Evolutionary conservation across 2,888 invertebrate genomes (phyloP).

Genomic region (Torymus tubicola): DNA sequence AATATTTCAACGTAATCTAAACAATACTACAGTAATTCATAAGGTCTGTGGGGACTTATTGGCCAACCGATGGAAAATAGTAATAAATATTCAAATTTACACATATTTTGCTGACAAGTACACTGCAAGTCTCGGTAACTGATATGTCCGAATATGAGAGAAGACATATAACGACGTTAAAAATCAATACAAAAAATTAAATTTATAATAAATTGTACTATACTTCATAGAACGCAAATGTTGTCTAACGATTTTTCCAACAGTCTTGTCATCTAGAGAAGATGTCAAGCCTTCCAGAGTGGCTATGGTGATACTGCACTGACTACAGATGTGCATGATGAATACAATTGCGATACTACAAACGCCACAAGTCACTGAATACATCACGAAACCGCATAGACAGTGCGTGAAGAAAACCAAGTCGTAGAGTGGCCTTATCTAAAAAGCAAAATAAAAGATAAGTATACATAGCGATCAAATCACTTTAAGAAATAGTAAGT

Average conservation of each 20-base stretch:
- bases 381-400: constrained; percentile 62
- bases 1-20: no score
- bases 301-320: constrained; percentile 35
- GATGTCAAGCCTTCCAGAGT: constrained; percentile 57
- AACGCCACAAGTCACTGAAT: constrained; percentile 60
- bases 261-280: constrained; percentile 16
- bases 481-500: background rate
- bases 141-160: no score
- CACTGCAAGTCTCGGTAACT: no score
- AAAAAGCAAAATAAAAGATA: constrained; percentile 22
- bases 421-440: constrained; percentile 63
- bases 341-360: constrained; percentile 64
- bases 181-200: no score
- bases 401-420: constrained; percentile 63
- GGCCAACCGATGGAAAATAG: no score
- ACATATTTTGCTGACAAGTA: no score
- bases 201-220: background rate
- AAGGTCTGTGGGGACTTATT: no score
- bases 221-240: constrained; percentile 62
- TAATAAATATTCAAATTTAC: no score
- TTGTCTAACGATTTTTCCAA: constrained; percentile 57
- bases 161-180: no score
- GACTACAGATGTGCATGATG: constrained; percentile 66
- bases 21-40: no score
- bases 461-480: background rate